These are phyloP conservation scores for Cyprinodon diabolis DNA, from an alignment of 2,797 vertebrate species.

Conservation along the genomic window DNA sequence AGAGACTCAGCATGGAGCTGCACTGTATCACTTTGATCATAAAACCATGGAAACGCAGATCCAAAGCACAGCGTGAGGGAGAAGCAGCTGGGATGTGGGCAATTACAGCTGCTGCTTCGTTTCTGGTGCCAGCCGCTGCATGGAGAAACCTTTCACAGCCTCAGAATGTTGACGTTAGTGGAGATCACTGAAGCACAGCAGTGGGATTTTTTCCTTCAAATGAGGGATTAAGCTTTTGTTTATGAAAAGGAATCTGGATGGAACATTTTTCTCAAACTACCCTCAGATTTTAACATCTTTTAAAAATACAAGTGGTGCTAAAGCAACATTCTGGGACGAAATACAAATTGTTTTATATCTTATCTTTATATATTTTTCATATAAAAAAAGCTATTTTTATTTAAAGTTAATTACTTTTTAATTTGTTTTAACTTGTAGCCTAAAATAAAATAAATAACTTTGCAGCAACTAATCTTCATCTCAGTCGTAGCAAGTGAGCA, in stretches of 20 bases:
- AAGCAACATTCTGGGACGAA: not conserved
- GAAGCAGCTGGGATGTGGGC: conserved; percentile 64
- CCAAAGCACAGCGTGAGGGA: conserved; percentile 25
- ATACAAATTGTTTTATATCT: not conserved
- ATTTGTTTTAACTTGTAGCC: not conserved
- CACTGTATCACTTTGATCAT: conserved; percentile 54
- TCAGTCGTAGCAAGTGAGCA: not conserved
- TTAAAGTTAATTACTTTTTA: not conserved
- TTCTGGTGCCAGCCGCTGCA: conserved; percentile 27
- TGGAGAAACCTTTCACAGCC: conserved; percentile 7
- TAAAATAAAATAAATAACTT: not conserved
- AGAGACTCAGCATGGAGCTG: conserved; percentile 25
- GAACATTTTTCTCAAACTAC: not conserved
- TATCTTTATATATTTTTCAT: not conserved
- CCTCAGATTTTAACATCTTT: not conserved
- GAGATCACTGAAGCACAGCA: not conserved
- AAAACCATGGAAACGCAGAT: conserved; percentile 75
- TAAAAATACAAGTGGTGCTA: not conserved
- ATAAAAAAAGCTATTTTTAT: not conserved
- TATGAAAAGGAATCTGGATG: not conserved
- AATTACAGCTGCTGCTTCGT: conserved; percentile 58
- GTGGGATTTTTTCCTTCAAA: not conserved
- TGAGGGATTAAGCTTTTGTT: not conserved
- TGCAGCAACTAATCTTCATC: not conserved
- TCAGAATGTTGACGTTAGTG: not conserved